Percentiles rank a stretch among this genome's conserved stretches.
Evolutionary conservation across 1,140 invertebrate species (phyloP).

Genomic region (Caenorhabditis briggsae): DNA sequence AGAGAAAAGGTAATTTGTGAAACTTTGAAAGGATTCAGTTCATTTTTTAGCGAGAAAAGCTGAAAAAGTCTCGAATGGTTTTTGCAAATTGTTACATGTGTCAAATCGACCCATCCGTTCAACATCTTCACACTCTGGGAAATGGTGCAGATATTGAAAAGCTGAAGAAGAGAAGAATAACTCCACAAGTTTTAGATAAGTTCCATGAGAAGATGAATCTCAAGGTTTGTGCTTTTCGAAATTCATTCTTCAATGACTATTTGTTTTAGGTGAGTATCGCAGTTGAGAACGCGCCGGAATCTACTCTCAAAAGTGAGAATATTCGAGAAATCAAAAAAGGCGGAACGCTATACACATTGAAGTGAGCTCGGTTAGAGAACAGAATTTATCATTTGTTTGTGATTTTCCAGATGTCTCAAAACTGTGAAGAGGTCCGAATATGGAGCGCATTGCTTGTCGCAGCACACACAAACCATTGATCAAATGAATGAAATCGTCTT

Average conservation of each 20-base stretch:
- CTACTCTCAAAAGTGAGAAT: constrained; percentile 3
- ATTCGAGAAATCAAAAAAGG: constrained; percentile 40
- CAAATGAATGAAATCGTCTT: constrained; percentile 13
- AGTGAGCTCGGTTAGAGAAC: background rate
- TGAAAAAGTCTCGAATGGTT: constrained; percentile 11
- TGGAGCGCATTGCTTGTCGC: background rate
- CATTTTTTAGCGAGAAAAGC: background rate
- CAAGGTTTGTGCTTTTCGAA: background rate
- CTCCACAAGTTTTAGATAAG: constrained; percentile 2
- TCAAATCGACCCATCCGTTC: constrained; percentile 10
- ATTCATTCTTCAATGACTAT: background rate
- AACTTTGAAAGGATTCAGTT: background rate
- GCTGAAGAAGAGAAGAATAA: constrained; percentile 38
- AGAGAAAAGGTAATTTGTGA: background rate
- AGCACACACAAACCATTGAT: constrained; percentile 2
- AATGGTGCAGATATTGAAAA: constrained; percentile 36
- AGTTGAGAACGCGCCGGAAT: constrained; percentile 6
- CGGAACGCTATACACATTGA: constrained; percentile 15
- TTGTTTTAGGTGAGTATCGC: background rate
- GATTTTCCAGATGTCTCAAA: constrained; percentile 7
- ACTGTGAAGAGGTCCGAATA: background rate
- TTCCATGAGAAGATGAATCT: constrained; percentile 28
- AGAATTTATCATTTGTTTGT: no score
- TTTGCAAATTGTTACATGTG: constrained; percentile 39
- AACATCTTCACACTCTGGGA: constrained; percentile 23